Percentiles rank a stretch among this genome's conserved stretches.
phyloP scores from a whole-genome alignment of 2,797 vertebrate genomes.

The Rhinella marina region DNA sequence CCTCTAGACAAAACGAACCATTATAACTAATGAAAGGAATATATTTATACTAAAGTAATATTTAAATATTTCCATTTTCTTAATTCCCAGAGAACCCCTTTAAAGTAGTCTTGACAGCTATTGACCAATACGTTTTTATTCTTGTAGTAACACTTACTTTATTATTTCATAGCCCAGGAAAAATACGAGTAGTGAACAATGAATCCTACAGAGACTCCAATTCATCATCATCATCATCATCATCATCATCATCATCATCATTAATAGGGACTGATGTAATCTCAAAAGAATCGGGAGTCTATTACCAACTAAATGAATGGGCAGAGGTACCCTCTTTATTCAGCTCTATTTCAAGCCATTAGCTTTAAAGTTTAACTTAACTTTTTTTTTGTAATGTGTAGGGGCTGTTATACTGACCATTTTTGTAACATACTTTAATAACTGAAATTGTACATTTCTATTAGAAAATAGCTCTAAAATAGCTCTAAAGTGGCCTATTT shows the following conservation, averaged over 20 bases:
- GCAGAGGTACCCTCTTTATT: constrained; percentile 66
- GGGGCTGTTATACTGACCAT: too few species aligned
- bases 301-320: constrained; percentile 71
- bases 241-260: constrained; percentile 53
- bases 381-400: too few species aligned
- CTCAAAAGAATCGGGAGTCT: constrained; percentile 73
- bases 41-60: too few species aligned
- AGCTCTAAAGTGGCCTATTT: too few species aligned
- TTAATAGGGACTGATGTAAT: constrained; percentile 65
- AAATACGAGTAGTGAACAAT: constrained; percentile 58
- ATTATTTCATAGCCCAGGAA: neutral
- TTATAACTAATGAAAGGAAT: too few species aligned
- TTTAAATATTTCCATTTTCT: too few species aligned
- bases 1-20: too few species aligned
- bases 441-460: too few species aligned
- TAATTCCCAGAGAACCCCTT: too few species aligned
- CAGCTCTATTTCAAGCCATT: neutral
- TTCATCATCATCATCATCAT: constrained; percentile 50
- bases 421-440: too few species aligned
- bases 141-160: neutral
- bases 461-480: too few species aligned
- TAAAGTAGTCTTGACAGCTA: neutral
- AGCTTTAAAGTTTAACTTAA: neutral
- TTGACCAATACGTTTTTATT: neutral
- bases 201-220: constrained; percentile 64